Base-by-base conservation (phyloP, 2,888 invertebrate species). In the Chironomus riparius region DNA sequence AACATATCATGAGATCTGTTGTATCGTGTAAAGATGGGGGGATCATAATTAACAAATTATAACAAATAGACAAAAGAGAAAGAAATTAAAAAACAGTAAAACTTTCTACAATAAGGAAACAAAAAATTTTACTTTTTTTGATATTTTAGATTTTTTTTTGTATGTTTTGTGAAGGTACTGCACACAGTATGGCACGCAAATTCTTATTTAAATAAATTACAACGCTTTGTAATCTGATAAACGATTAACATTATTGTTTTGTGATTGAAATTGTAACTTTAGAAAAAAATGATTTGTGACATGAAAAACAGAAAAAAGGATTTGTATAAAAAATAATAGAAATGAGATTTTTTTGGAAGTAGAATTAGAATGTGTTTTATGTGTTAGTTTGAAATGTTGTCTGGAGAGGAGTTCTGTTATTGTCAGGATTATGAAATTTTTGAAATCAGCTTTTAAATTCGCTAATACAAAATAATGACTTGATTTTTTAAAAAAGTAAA, bases 141-240 rank as follows among this genome's bases (percentile, higher is more conserved):
- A 50, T 6, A 65, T 38, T 10, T 38, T 2, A 50, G 38, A 65
- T 21, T 65, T 65, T 50, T 15, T 56, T 56, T 18, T 56, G 56
- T 65, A 65, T 65, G 13, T 65, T 65, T 65, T 74, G 74, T 74
- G 74, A 74, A 84, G 84, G 84, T 84, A 84, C 84, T 84, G 84
- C 84, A 84, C 74, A 74, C 83, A 83, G 83, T 83, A 83, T 83
- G 83, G 83, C 83, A 83, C 83, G 81, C 76, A 71, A 70, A 38
- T 56, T 74, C 61, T 72, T 50, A 3, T 47, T 47, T 48, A 12
- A 74, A 21, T 68, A 48, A 68, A 74, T 62, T 47, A 21, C 47
- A 47, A 71, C 47, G 62, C 13, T 71, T 56, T 71, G 24, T 47
- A 73, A 28, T 18, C 56, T 56, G 56, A 56, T 38, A 3, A 28